phyloP scores from a whole-genome alignment of 2,797 vertebrate genomes.

The Sciurus carolinensis region DNA sequence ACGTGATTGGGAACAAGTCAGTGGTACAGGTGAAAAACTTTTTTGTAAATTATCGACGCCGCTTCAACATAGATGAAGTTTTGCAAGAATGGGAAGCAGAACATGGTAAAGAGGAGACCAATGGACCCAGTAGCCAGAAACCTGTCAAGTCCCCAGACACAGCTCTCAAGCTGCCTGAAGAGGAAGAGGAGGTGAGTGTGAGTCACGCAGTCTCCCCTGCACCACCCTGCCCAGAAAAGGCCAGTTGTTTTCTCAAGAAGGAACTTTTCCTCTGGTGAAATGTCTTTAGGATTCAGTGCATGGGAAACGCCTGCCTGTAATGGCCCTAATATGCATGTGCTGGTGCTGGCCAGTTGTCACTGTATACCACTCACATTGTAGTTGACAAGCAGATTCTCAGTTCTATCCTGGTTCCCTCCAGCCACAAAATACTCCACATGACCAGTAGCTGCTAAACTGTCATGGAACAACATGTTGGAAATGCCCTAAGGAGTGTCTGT shows the following conservation, averaged over 20 bases:
- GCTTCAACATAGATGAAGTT: slow-evolving; percentile 97
- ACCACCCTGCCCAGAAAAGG: not conserved
- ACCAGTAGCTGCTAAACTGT: too few relatives aligned
- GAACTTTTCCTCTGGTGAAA: not conserved
- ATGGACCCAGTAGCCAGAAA: slow-evolving; percentile 91
- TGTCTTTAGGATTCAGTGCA: not conserved
- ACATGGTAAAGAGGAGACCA: slow-evolving; percentile 93
- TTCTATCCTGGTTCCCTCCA: not conserved
- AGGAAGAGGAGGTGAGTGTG: slow-evolving; percentile 93
- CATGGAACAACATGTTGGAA: fast-evolving
- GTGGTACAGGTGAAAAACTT: slow-evolving; percentile 98
- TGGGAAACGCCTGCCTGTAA: not conserved
- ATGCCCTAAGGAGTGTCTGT: fast-evolving
- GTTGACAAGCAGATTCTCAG: not conserved
- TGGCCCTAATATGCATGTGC: fast-evolving
- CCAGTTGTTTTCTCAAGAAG: not conserved
- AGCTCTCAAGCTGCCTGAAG: slow-evolving; percentile 90
- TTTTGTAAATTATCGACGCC: slow-evolving; percentile 96
- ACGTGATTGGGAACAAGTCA: slow-evolving; percentile 97
- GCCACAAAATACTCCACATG: fast-evolving
- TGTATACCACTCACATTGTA: not conserved
- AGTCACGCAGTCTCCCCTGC: fast-evolving
- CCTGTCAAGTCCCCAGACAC: slow-evolving; percentile 92
- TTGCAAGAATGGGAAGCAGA: slow-evolving; percentile 97
- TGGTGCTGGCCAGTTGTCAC: not conserved